Conservation (phyloP, 2,888 invertebrate species). For the Caenorhabditis sulstoni region DNA sequence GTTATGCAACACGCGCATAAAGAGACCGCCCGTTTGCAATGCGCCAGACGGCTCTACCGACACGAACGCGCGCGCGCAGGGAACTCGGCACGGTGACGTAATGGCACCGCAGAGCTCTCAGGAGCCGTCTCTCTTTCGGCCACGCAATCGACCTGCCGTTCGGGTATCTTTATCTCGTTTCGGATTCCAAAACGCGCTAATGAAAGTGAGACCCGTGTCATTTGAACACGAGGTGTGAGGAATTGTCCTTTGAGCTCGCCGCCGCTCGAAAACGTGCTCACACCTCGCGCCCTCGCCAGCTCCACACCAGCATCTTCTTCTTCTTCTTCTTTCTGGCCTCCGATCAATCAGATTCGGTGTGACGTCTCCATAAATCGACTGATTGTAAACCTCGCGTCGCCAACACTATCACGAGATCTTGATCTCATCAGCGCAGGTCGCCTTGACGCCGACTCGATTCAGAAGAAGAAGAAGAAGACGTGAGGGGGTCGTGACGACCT, state of each 20-base stretch:
- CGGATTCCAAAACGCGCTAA: too few relatives aligned
- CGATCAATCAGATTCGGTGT: conserved; percentile 7
- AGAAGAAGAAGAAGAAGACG: too few relatives aligned
- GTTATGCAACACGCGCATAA: conserved; percentile 25
- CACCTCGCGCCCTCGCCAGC: too few relatives aligned
- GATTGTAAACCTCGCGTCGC: not conserved
- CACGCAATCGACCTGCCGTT: too few relatives aligned
- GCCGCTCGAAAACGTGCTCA: too few relatives aligned
- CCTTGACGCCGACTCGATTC: conserved; percentile 2
- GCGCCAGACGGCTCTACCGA: conserved; percentile 20
- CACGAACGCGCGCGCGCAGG: too few relatives aligned
- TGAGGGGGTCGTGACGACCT: too few relatives aligned
- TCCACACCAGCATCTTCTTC: too few relatives aligned
- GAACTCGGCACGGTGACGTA: not conserved
- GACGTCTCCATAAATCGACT: conserved; percentile 1
- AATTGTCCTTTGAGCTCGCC: too few relatives aligned
- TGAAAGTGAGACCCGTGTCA: too few relatives aligned
- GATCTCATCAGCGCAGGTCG: conserved; percentile 2
- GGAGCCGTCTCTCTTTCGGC: not conserved
- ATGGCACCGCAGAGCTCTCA: not conserved
- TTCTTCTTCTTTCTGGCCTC: not conserved
- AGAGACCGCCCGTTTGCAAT: conserved; percentile 17
- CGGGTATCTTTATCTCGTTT: too few relatives aligned
- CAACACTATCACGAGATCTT: not conserved
- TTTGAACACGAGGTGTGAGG: too few relatives aligned